These are phyloP conservation scores for Rhodeus uyekii DNA, from an alignment of 2,797 vertebrate genomes.

Conservation along the genomic window DNA sequence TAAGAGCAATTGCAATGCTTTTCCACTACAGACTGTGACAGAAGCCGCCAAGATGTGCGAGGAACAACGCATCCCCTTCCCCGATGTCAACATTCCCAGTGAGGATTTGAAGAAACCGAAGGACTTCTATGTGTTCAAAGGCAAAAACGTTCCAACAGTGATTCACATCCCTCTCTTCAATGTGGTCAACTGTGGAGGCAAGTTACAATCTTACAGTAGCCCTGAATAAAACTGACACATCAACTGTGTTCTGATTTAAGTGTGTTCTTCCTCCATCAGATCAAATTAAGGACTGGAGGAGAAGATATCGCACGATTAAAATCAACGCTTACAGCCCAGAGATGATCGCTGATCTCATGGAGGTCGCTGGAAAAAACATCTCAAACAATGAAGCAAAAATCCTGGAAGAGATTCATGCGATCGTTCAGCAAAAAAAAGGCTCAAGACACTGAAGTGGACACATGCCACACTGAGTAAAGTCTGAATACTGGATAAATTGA, in stretches of 20 bases:
- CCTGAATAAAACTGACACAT: not conserved
- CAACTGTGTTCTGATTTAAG: not conserved
- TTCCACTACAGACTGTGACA: not conserved
- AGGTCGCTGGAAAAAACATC: constrained; percentile 18
- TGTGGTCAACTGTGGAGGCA: constrained; percentile 21
- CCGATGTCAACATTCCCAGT: not conserved
- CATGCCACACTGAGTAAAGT: no score
- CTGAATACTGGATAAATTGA: not conserved
- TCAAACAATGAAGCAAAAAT: not conserved
- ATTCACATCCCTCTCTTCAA: constrained; percentile 44
- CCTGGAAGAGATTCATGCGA: not conserved
- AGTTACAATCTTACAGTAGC: not conserved
- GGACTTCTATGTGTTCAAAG: constrained; percentile 33
- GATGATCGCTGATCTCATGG: constrained; percentile 1
- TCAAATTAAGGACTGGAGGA: not conserved
- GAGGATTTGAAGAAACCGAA: not conserved
- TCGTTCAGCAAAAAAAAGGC: not conserved
- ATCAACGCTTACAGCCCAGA: not conserved
- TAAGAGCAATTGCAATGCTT: not conserved
- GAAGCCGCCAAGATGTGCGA: not conserved
- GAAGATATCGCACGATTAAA: not conserved
- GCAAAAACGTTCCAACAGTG: constrained; percentile 13
- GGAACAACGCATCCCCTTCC: constrained; percentile 9
- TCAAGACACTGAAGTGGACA: not conserved
- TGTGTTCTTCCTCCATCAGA: not conserved